Evolutionary conservation across 2,888 invertebrate species (phyloP).

Genomic region (Sialis fuliginosa): DNA sequence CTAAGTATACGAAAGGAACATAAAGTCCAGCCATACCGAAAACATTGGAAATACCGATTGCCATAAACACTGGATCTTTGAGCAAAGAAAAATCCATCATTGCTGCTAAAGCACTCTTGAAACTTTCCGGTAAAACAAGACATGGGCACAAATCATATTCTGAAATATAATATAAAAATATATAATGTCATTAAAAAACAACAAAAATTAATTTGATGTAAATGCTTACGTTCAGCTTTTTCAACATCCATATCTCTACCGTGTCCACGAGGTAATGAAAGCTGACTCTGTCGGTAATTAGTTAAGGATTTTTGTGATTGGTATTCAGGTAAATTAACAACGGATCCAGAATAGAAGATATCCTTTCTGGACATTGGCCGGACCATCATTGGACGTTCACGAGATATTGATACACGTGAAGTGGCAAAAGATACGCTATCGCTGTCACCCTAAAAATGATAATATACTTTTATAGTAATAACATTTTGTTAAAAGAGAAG

Average conservation of each 20-base stretch:
- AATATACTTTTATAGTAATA: neutral
- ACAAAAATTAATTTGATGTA: neutral
- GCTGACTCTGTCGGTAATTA: constrained; percentile 79
- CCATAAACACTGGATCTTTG: constrained; percentile 75
- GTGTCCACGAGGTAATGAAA: constrained; percentile 58
- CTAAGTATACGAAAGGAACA: constrained; percentile 90
- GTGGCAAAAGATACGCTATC: constrained; percentile 52
- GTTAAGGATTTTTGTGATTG: constrained; percentile 81
- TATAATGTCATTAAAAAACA: neutral
- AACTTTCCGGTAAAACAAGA: constrained; percentile 56
- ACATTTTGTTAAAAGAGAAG: neutral
- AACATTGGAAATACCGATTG: constrained; percentile 84
- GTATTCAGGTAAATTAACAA: constrained; percentile 82
- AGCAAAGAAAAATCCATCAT: constrained; percentile 85
- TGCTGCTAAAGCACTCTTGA: constrained; percentile 65
- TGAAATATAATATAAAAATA: constrained; percentile 21
- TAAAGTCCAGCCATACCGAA: constrained; percentile 97
- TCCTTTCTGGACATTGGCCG: constrained; percentile 88
- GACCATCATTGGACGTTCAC: constrained; percentile 49
- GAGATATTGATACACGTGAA: constrained; percentile 42
- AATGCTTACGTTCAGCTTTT: constrained; percentile 46
- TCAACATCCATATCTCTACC: constrained; percentile 45
- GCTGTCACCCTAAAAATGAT: constrained; percentile 31
- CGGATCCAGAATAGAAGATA: constrained; percentile 94
- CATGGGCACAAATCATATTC: constrained; percentile 70